Percentiles rank a stretch among this genome's conserved stretches.
Conservation (phyloP, 1,140 invertebrate genomes). For the Eriosoma lanigerum region DNA sequence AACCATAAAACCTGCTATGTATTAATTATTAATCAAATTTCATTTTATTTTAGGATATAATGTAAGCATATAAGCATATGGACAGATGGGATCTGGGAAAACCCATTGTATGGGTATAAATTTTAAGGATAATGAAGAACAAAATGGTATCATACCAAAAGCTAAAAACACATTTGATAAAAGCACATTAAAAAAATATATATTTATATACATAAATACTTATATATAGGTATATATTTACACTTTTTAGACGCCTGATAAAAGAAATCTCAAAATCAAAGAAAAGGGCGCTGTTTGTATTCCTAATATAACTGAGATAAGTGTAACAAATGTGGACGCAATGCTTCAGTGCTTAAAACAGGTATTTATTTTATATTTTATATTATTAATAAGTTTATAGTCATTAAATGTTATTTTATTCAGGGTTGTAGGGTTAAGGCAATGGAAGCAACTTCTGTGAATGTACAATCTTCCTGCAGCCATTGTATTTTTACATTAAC, state of each 20-base stretch:
- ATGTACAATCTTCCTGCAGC: constrained; percentile 82
- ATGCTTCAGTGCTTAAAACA: constrained; percentile 63
- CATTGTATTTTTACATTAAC: constrained; percentile 90
- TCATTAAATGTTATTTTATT: not conserved
- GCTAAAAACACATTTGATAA: constrained; percentile 80
- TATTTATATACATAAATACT: too few relatives aligned
- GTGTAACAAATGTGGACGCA: constrained; percentile 65
- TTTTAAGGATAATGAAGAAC: constrained; percentile 68
- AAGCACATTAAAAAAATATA: constrained; percentile 60
- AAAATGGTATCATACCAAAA: constrained; percentile 81
- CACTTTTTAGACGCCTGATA: constrained; percentile 56
- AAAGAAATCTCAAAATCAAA: constrained; percentile 76
- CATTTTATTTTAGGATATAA: constrained; percentile 71
- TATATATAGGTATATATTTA: too few relatives aligned
- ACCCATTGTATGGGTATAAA: constrained; percentile 90
- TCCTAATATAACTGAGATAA: constrained; percentile 65
- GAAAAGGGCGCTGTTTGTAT: constrained; percentile 68
- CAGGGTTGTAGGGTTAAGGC: constrained; percentile 75
- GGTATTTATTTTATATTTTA: constrained; percentile 42
- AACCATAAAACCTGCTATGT: too few relatives aligned
- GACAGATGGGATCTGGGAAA: constrained; percentile 92
- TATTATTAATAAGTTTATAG: too few relatives aligned
- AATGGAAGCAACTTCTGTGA: constrained; percentile 92
- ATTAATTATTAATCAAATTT: not conserved
- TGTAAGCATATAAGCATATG: constrained; percentile 89